phyloP scores from a whole-genome alignment of 2,113 vertebrate species.

The Physeter macrocephalus region DNA sequence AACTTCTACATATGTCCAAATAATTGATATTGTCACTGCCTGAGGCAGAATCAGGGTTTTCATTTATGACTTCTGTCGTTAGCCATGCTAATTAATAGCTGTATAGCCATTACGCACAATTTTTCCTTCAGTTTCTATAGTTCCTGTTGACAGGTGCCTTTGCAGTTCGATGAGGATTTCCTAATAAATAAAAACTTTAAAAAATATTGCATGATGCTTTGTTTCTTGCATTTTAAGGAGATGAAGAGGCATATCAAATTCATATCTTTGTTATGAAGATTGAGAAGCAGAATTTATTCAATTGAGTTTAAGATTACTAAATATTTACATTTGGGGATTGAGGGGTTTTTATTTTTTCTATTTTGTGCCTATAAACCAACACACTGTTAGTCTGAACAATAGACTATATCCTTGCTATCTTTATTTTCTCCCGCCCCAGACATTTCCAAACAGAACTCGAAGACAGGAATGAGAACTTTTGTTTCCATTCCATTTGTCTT shows the following conservation, averaged over 20 bases:
- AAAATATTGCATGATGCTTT: background rate
- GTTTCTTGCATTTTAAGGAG: background rate
- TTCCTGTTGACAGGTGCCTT: background rate
- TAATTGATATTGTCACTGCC: background rate
- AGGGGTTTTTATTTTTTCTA: background rate
- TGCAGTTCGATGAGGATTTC: background rate
- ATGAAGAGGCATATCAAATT: background rate
- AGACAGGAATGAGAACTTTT: background rate
- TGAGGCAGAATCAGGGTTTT: background rate
- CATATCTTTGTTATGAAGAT: background rate
- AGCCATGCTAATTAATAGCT: conserved; percentile 4
- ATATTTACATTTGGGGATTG: conserved; percentile 37
- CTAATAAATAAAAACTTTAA: background rate
- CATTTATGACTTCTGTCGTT: conserved; percentile 6
- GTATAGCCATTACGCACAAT: background rate
- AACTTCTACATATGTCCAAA: background rate
- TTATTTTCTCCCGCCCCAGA: background rate
- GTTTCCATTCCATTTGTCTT: background rate
- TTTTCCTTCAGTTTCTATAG: background rate
- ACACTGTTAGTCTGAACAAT: background rate
- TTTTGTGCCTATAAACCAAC: conserved; percentile 14
- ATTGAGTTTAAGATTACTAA: conserved; percentile 10
- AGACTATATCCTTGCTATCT: background rate
- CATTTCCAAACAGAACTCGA: background rate
- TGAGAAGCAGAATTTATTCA: conserved; percentile 36